A percentile compares a stretch with the other conserved stretches of the same genome.
Conservation (phyloP, 1,140 invertebrate genomes). For the Littorina saxatilis region DNA sequence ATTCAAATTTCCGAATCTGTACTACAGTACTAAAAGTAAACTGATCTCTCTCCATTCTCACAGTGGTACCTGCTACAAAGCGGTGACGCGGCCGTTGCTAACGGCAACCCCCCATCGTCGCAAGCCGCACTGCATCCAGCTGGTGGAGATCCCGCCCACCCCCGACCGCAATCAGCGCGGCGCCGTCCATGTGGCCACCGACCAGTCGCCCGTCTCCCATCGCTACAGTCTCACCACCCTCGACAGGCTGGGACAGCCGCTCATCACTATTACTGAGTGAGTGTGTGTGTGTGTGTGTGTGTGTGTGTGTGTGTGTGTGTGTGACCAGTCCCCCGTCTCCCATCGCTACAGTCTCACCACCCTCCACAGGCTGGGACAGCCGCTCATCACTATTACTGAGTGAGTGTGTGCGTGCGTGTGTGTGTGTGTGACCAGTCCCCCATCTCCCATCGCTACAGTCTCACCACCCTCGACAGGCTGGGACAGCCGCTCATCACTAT, state of each 20-base stretch:
- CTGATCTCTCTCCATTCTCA: slow-evolving; percentile 18
- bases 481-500: slow-evolving; percentile 33
- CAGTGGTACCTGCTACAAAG: slow-evolving; percentile 82
- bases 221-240: slow-evolving; percentile 8
- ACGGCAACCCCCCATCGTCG: slow-evolving; percentile 74
- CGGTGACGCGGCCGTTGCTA: slow-evolving; percentile 80
- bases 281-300: neutral
- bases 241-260: neutral
- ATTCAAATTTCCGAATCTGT: too few species aligned
- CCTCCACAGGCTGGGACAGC: neutral
- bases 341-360: slow-evolving; percentile 2
- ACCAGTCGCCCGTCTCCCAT: neutral
- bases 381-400: slow-evolving; percentile 42
- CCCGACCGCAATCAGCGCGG: slow-evolving; percentile 75
- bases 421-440: neutral
- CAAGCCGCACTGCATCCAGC: slow-evolving; percentile 85
- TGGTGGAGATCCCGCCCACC: slow-evolving; percentile 84
- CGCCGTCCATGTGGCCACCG: neutral
- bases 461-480: neutral
- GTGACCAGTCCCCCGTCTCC: neutral
- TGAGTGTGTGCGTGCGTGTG: slow-evolving; percentile 15
- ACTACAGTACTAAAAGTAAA: too few species aligned
- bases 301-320: neutral
- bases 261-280: slow-evolving; percentile 45
- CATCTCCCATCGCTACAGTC: neutral